Percentiles rank a stretch among this genome's conserved stretches.
phyloP scores from a whole-genome alignment of 1,140 invertebrate genomes.

The Tribolium castaneum region DNA sequence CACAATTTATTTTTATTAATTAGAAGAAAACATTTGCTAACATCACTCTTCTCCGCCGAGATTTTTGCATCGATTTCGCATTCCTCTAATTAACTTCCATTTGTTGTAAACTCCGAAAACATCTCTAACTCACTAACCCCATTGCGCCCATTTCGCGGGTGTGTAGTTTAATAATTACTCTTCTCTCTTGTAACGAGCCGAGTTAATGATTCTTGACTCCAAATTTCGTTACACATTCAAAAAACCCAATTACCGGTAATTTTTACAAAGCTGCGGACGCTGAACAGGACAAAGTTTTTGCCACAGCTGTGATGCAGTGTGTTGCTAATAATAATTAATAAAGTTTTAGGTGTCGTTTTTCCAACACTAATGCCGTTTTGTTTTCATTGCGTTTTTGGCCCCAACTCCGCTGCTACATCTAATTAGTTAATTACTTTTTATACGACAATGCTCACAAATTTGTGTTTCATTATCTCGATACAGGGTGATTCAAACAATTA shows the following conservation, averaged over 20 bases:
- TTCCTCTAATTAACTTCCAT: constrained; percentile 43
- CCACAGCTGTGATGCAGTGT: neutral
- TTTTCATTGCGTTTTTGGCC: neutral
- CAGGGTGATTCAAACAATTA: neutral
- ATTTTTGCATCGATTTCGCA: no score
- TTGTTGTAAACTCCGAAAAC: constrained; percentile 44
- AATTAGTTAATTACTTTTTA: neutral
- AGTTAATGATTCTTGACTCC: constrained; percentile 39
- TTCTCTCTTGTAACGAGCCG: constrained; percentile 26
- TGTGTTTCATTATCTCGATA: neutral
- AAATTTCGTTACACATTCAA: neutral
- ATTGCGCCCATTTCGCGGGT: constrained; percentile 41
- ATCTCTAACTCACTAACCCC: constrained; percentile 45
- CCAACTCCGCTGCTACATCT: neutral
- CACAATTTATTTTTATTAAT: neutral
- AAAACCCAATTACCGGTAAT: neutral
- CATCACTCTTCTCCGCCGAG: neutral
- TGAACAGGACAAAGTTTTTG: neutral
- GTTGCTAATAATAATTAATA: neutral
- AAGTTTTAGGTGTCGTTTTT: neutral
- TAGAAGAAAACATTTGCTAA: neutral
- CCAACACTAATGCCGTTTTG: neutral
- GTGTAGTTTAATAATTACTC: constrained; percentile 47
- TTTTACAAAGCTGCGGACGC: neutral
- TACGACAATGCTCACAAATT: neutral